These are phyloP conservation scores for Alligator sinensis DNA, from an alignment of 2,113 vertebrate species.

Conservation along the genomic window DNA sequence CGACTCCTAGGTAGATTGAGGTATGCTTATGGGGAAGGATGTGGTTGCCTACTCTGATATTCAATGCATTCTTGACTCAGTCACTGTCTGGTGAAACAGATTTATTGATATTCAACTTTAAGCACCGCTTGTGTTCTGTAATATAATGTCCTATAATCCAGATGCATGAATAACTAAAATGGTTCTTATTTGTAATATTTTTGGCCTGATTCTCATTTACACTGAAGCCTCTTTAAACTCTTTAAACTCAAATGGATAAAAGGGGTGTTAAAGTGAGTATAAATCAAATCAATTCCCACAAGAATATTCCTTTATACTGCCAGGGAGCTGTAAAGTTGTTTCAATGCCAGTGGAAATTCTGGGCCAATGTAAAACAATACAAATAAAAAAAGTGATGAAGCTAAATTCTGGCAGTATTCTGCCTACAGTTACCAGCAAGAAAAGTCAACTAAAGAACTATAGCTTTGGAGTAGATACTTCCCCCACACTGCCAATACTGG, in stretches of 20 bases:
- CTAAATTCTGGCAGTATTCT: not conserved
- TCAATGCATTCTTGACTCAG: no score
- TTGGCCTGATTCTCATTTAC: not conserved
- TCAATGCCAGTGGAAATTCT: not conserved
- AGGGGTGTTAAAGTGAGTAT: not conserved
- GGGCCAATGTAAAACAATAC: not conserved
- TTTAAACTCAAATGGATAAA: not conserved
- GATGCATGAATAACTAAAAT: not conserved
- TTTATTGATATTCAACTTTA: no score
- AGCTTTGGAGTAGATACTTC: not conserved
- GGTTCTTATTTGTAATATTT: not conserved
- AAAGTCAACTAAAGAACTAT: not conserved
- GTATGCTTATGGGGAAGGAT: no score
- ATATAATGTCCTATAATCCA: not conserved
- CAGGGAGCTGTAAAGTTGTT: not conserved
- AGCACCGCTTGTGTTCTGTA: no score
- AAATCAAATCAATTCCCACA: not conserved
- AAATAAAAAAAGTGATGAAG: not conserved
- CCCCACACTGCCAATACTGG: not conserved
- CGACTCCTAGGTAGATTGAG: no score
- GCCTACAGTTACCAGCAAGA: not conserved
- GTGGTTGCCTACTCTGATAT: no score
- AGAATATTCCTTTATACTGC: not conserved
- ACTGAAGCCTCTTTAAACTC: not conserved
- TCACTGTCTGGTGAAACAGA: no score